Evolutionary conservation across 2,888 invertebrate genomes (phyloP).

Genomic region (Leptura quadrifasciata): DNA sequence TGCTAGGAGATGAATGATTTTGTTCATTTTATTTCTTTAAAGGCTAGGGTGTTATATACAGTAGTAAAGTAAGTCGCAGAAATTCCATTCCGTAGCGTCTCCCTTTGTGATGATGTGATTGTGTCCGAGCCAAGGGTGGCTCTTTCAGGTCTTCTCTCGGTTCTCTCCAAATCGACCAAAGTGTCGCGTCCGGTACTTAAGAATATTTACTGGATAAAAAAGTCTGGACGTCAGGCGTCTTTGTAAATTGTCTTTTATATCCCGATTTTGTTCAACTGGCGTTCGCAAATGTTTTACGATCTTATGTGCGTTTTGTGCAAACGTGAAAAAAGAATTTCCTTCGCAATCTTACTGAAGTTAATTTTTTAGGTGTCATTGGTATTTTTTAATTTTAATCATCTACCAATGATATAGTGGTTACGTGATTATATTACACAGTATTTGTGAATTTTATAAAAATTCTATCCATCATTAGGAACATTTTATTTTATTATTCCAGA

Average conservation of each 20-base stretch:
- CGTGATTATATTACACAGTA: too few species aligned
- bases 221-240: conserved; percentile 59
- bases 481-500: too few species aligned
- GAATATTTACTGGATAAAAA: conserved; percentile 70
- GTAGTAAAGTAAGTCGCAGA: conserved; percentile 44
- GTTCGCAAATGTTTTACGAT: neutral
- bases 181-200: conserved; percentile 72
- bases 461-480: too few species aligned
- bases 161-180: conserved; percentile 55
- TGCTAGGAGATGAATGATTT: conserved; percentile 26
- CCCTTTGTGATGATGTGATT: conserved; percentile 61
- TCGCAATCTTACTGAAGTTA: too few species aligned
- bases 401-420: too few species aligned
- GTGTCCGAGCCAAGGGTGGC: conserved; percentile 55
- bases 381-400: too few species aligned
- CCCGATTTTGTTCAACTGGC: conserved; percentile 7
- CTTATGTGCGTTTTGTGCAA: too few species aligned
- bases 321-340: too few species aligned
- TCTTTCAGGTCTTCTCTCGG: conserved; percentile 40
- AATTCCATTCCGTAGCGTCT: conserved; percentile 52
- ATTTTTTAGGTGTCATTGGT: too few species aligned
- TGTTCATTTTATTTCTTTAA: conserved; percentile 37
- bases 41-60: conserved; percentile 36
- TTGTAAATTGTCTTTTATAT: conserved; percentile 58
- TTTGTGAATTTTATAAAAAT: too few species aligned